These are phyloP conservation scores for Cynocephalus volans DNA, from an alignment of 2,113 vertebrate genomes.

Conservation along the genomic window DNA sequence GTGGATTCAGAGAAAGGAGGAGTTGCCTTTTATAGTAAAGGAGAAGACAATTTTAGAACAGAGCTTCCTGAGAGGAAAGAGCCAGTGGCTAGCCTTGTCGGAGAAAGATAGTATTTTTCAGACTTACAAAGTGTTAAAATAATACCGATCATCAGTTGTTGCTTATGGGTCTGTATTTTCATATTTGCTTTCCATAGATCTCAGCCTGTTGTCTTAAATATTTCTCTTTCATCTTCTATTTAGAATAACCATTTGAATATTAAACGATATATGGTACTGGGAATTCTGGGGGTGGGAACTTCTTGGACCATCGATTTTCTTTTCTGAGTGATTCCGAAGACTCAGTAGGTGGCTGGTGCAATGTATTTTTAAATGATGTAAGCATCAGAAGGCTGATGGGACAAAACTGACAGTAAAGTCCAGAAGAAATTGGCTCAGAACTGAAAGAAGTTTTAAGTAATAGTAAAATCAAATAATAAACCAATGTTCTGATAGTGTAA, in stretches of 20 bases:
- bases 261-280: neutral
- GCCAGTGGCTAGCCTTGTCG: neutral
- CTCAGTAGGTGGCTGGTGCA: neutral
- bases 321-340: constrained; percentile 21
- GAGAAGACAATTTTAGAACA: neutral
- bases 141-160: neutral
- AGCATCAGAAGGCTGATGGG: neutral
- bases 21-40: neutral
- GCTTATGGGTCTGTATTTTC: neutral
- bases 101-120: neutral
- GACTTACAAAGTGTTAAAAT: neutral
- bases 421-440: neutral
- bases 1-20: neutral
- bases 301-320: neutral
- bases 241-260: constrained; percentile 9
- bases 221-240: neutral
- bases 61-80: neutral
- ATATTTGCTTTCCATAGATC: neutral
- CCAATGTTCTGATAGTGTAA: neutral
- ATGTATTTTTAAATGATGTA: neutral
- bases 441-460: neutral
- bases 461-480: neutral
- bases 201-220: neutral
- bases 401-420: neutral
- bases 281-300: neutral